phyloP scores from a whole-genome alignment of 1,140 invertebrate species.

The Leptestheria dahalacensis region DNA sequence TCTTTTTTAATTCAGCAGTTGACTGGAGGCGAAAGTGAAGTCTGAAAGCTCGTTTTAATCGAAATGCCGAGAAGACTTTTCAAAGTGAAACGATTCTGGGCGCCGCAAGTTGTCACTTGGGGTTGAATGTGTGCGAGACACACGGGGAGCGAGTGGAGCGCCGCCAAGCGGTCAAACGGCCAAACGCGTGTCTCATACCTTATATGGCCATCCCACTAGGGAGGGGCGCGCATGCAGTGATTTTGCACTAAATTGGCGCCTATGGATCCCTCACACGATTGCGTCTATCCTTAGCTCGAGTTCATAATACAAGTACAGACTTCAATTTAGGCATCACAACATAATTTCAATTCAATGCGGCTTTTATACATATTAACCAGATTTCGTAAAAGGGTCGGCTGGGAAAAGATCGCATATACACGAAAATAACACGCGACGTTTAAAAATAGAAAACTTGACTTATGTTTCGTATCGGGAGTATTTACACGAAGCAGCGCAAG shows the following conservation, averaged over 20 bases:
- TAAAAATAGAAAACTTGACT: neutral
- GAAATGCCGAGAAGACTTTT: neutral
- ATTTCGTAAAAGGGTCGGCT: neutral
- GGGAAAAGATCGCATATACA: neutral
- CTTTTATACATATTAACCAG: neutral
- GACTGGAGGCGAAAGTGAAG: too few species aligned
- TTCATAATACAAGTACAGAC: too few species aligned
- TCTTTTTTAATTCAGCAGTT: too few species aligned
- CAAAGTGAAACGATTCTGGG: neutral
- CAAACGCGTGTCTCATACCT: neutral
- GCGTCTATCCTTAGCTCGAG: too few species aligned
- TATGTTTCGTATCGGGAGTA: neutral
- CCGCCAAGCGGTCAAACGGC: neutral
- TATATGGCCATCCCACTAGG: neutral
- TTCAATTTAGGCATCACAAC: too few species aligned
- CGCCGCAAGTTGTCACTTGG: neutral
- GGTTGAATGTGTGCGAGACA: neutral
- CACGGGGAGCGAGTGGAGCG: neutral
- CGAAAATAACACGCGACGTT: neutral
- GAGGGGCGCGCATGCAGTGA: neutral
- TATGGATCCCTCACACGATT: neutral
- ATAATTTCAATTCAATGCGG: neutral
- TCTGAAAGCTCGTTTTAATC: too few species aligned
- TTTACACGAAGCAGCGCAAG: neutral
- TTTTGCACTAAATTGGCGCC: neutral